Conservation (phyloP, 2,113 vertebrate species). For the Thymallus thymallus region DNA sequence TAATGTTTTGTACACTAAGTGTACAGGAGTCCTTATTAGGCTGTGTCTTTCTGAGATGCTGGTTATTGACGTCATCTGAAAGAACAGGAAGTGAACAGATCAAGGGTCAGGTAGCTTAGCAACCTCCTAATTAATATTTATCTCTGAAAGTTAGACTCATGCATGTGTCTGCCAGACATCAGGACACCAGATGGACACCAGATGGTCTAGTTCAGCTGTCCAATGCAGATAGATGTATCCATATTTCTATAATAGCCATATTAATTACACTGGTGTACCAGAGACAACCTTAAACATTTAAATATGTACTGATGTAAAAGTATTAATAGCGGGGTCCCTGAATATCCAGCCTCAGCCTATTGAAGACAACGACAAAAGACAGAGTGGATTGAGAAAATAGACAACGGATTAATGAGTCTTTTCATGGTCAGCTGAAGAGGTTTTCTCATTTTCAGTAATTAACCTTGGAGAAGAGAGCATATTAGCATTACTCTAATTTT, state of each 20-base stretch:
- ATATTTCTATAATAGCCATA: too few relatives aligned
- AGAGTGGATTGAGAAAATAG: neutral
- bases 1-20: too few relatives aligned
- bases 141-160: constrained; percentile 12
- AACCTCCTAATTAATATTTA: constrained; percentile 47
- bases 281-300: too few relatives aligned
- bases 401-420: neutral
- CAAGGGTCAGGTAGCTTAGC: constrained; percentile 54
- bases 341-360: neutral
- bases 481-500: neutral
- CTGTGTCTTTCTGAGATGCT: neutral
- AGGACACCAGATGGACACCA: neutral
- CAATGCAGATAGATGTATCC: too few relatives aligned
- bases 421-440: neutral
- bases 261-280: too few relatives aligned
- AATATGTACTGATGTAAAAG: too few relatives aligned
- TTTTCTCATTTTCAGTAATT: neutral
- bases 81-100: constrained; percentile 50
- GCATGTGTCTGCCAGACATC: neutral
- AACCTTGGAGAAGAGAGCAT: neutral
- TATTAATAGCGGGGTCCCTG: too few relatives aligned
- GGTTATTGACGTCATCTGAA: constrained; percentile 18
- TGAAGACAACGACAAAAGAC: neutral
- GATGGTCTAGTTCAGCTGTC: too few relatives aligned
- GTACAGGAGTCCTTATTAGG: neutral